Conservation (phyloP, 2,797 vertebrate genomes). For the Pangasius larnaudii region DNA sequence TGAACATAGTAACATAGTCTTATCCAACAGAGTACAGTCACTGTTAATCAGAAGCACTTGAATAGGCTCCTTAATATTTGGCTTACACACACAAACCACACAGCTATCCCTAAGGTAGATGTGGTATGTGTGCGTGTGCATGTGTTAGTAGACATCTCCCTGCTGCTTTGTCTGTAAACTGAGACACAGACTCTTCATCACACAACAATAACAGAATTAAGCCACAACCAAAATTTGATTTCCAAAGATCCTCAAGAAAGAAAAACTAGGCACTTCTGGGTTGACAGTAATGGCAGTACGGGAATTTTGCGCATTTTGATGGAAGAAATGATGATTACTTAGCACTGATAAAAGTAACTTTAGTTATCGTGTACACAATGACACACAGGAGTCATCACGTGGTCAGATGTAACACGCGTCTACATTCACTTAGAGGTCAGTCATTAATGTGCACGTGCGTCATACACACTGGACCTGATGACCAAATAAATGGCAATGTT, state of each 20-base stretch:
- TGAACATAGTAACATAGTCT: slow-evolving; percentile 21
- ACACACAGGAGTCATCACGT: background rate
- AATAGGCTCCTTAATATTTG: slow-evolving; percentile 37
- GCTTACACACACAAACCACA: slow-evolving; percentile 42
- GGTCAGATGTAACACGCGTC: background rate
- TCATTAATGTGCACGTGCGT: background rate
- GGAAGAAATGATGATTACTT: slow-evolving; percentile 26
- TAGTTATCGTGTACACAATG: background rate
- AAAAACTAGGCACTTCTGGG: slow-evolving; percentile 70
- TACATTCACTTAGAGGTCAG: background rate
- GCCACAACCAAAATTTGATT: slow-evolving; percentile 29
- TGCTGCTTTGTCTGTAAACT: slow-evolving; percentile 41
- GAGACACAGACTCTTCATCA: slow-evolving; percentile 16
- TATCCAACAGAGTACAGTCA: slow-evolving; percentile 34
- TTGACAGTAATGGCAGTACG: slow-evolving; percentile 62
- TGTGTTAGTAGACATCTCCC: slow-evolving; percentile 28
- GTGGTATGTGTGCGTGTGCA: background rate
- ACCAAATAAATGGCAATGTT: slow-evolving; percentile 7
- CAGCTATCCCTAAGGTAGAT: slow-evolving; percentile 16
- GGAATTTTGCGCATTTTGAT: slow-evolving; percentile 36
- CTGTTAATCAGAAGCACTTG: slow-evolving; percentile 16
- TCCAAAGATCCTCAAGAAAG: slow-evolving; percentile 25
- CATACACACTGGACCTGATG: background rate
- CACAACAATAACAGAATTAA: slow-evolving; percentile 36
- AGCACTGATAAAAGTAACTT: background rate